Evolutionary conservation across 2,888 invertebrate genomes (phyloP), one percentile per base, ranked within the genome.

Genomic region (Didymodactylos carnosus): DNA sequence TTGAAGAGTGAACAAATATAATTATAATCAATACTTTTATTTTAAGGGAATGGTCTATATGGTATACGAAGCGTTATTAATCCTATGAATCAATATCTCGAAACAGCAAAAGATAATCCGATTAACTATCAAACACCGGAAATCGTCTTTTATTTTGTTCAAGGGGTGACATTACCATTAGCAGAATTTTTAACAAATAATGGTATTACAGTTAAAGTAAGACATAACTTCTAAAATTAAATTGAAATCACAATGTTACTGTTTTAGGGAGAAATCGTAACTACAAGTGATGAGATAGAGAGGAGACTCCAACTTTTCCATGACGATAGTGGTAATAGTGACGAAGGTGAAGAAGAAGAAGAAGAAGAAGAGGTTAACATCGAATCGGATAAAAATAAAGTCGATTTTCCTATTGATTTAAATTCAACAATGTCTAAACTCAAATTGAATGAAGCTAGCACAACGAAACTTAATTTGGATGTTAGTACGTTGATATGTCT

Each of bases 401-500:
- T 19, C 35, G 35, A 62, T 49, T 5, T 23, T 23, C 3, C 8
- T 49, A 19, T 23, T 62, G 53, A n/a, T n/a, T n/a, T n/a, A n/a
- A n/a, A n/a, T n/a, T n/a, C n/a, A n/a, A n/a, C n/a, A n/a, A n/a
- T n/a, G n/a, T n/a, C n/a, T n/a, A n/a, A n/a, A n/a, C n/a, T n/a
- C n/a, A n/a, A 19, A 62, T 14, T n/a, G 0, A 19, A 62, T 35
- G 62, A 62, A 62, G 8, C 62, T 35, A 35, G 1, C 19, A 62
- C n/a, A n/a, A n/a, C n/a, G n/a, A n/a, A 62, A 23, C 82, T 92
- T 2, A 93, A 92, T 84, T 85, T 95, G 76, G 94, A 95, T 85
- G 91, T 95, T 0, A 92, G 94, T 1, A 88, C 94, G 0, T 87
- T 95, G 86, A 87, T 95, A 82, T 92, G 92, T 0, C 91, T 90